A percentile compares a stretch with the other conserved stretches of the same genome.
phyloP scores from a whole-genome alignment of 92 coral and sea anemone genomes.

The Montipora capitata region DNA sequence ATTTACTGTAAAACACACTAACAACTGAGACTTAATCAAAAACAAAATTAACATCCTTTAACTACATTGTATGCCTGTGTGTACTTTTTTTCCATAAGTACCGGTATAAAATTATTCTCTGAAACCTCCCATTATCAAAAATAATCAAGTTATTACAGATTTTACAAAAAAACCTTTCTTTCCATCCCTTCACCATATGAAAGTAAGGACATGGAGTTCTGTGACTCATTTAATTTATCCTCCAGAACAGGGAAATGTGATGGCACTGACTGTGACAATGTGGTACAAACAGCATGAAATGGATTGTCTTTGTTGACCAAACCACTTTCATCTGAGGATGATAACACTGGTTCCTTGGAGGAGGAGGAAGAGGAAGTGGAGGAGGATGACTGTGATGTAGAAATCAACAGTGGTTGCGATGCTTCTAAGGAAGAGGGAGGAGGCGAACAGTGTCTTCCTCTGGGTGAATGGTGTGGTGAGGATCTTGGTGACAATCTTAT shows the following conservation, averaged over 20 bases:
- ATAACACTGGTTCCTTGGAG: conserved; percentile 10
- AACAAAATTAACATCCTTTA: too few relatives aligned
- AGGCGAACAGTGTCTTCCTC: conserved; percentile 41
- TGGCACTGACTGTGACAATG: not conserved
- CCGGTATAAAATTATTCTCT: too few relatives aligned
- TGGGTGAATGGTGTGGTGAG: conserved; percentile 71
- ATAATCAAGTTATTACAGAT: not conserved
- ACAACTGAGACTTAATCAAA: too few relatives aligned
- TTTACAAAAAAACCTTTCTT: not conserved
- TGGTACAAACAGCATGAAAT: conserved; percentile 1
- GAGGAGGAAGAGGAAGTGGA: not conserved
- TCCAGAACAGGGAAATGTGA: not conserved
- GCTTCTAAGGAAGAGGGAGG: conserved; percentile 25
- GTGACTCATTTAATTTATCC: conserved; percentile 4
- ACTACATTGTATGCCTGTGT: too few relatives aligned
- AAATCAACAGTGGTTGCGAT: conserved; percentile 10
- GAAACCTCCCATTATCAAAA: too few relatives aligned
- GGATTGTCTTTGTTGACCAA: conserved; percentile 5
- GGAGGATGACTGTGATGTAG: conserved; percentile 8
- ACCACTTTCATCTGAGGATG: conserved; percentile 19
- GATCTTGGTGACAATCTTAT: conserved; percentile 33
- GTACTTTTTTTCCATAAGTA: too few relatives aligned
- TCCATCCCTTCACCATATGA: not conserved
- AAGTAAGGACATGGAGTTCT: not conserved
- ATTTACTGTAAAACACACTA: too few relatives aligned